Evolutionary conservation across 2,113 vertebrate genomes (phyloP).

Genomic region (Psilopogon haemacephalus): DNA sequence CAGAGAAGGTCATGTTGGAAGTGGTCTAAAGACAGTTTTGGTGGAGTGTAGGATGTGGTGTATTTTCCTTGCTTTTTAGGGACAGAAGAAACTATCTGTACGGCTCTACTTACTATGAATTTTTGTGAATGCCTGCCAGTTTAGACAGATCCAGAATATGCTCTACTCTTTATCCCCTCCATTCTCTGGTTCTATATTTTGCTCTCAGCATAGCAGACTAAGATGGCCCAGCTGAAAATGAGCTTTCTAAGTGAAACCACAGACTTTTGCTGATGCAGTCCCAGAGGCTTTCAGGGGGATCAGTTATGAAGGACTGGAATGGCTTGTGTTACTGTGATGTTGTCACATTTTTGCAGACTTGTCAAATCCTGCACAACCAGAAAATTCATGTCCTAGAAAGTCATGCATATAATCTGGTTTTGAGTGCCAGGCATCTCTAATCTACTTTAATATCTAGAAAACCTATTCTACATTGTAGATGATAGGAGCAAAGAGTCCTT

Average conservation of each 20-base stretch:
- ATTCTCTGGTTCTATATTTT: not conserved
- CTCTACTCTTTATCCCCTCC: not conserved
- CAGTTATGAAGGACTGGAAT: not conserved
- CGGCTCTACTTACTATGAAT: not conserved
- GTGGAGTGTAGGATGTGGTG: not conserved
- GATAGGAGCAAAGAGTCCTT: not conserved
- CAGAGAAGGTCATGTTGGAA: not conserved
- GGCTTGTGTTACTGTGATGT: not conserved
- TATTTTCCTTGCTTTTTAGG: not conserved
- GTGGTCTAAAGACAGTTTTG: not conserved
- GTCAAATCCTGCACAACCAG: not conserved
- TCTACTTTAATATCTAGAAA: conserved; percentile 18
- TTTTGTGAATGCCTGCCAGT: not conserved
- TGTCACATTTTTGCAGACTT: not conserved
- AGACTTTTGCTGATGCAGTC: not conserved
- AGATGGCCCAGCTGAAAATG: not conserved
- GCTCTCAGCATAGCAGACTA: not conserved
- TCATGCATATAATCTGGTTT: not conserved
- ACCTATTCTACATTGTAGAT: not conserved
- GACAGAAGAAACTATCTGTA: not conserved
- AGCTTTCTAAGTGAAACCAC: not conserved
- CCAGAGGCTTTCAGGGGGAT: not conserved
- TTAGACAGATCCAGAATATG: not conserved
- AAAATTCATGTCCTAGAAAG: not conserved
- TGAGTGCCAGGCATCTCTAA: not conserved